Evolutionary conservation across 92 coral and sea anemone species (phyloP).

Genomic region (Pocillopora grandis): DNA sequence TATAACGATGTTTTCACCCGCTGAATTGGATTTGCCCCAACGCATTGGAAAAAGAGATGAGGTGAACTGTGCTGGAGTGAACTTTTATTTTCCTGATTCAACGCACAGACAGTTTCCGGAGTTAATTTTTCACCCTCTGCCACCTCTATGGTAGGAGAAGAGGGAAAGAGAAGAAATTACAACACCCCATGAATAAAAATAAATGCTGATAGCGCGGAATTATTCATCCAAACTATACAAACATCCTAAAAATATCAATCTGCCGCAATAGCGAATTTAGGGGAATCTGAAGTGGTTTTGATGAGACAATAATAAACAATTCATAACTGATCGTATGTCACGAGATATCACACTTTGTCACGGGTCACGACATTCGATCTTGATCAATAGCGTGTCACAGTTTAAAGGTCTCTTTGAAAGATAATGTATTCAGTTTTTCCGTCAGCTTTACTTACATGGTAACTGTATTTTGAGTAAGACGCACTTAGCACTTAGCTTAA

Average conservation of each 20-base stretch:
- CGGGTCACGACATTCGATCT: not conserved
- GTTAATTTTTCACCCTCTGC: slow-evolving; percentile 32
- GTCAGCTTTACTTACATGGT: not conserved
- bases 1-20: slow-evolving; percentile 35
- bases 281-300: not conserved
- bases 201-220: too few species aligned
- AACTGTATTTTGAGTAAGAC: too few species aligned
- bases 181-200: too few species aligned
- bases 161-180: not conserved
- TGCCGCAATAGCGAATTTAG: too few species aligned
- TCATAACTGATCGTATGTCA: not conserved
- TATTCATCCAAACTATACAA: too few species aligned
- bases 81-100: slow-evolving; percentile 40
- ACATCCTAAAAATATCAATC: too few species aligned
- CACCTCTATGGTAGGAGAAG: slow-evolving; percentile 19
- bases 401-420: not conserved
- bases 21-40: slow-evolving; percentile 36
- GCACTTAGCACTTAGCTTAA: too few species aligned
- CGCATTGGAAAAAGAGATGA: slow-evolving; percentile 42
- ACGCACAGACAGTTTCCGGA: slow-evolving; percentile 44
- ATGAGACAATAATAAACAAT: not conserved
- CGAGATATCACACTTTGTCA: not conserved
- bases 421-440: not conserved
- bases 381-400: not conserved
- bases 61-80: slow-evolving; percentile 38